Evolutionary conservation across 2,797 vertebrate species (phyloP).

Genomic region (Thamnophis elegans): DNA sequence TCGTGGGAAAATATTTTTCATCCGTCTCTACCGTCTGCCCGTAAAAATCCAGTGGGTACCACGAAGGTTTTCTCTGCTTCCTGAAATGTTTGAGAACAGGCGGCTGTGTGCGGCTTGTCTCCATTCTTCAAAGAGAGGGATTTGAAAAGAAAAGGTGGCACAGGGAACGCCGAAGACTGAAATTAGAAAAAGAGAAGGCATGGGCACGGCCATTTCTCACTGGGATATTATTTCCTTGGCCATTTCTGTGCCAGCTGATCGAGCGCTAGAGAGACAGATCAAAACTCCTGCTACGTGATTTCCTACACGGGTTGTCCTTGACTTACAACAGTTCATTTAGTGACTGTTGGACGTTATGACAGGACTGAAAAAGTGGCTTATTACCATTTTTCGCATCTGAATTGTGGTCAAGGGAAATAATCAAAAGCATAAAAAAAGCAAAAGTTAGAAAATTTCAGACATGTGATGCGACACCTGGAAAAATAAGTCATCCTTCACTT

Average conservation of each 20-base stretch:
- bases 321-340: too few relatives aligned
- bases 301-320: too few relatives aligned
- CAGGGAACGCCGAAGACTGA: not conserved
- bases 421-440: too few relatives aligned
- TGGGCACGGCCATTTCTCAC: constrained; percentile 8
- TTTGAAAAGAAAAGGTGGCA: not conserved
- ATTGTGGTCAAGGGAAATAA: too few relatives aligned
- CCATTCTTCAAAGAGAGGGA: constrained; percentile 18
- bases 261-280: too few relatives aligned
- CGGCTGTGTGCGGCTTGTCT: constrained; percentile 10
- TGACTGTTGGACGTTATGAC: too few relatives aligned
- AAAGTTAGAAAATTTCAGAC: too few relatives aligned
- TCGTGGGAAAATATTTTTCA: constrained; percentile 66
- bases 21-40: constrained; percentile 76
- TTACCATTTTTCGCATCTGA: too few relatives aligned
- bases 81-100: constrained; percentile 62
- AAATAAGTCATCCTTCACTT: too few relatives aligned
- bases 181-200: not conserved
- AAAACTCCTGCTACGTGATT: too few relatives aligned
- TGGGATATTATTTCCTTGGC: constrained; percentile 1
- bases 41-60: constrained; percentile 70
- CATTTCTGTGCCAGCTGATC: not conserved
- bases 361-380: too few relatives aligned
- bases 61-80: constrained; percentile 68
- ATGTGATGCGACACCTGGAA: too few relatives aligned